A percentile compares a stretch with the other conserved stretches of the same genome.
Evolutionary conservation across 2,888 invertebrate species (phyloP).

Genomic region (Creontiades dilutus): DNA sequence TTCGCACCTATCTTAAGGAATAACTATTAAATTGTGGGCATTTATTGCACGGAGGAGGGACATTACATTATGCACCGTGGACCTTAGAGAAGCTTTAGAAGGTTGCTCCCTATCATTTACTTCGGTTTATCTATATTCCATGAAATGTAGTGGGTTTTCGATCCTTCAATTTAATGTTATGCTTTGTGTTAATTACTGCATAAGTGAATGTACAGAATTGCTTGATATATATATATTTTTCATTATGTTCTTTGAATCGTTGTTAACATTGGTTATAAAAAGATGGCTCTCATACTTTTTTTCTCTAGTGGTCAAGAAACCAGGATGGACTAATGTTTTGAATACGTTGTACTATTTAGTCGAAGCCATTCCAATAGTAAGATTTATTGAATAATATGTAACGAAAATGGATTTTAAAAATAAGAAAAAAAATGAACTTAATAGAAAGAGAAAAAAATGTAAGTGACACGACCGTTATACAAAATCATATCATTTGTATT

Average conservation of each 20-base stretch:
- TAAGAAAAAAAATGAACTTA: constrained; percentile 30
- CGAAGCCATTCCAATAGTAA: constrained; percentile 67
- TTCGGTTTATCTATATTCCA: constrained; percentile 32
- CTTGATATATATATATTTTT: constrained; percentile 63
- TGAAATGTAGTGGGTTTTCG: constrained; percentile 40
- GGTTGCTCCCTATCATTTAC: not conserved
- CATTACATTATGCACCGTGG: constrained; percentile 21
- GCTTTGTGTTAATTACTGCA: constrained; percentile 66
- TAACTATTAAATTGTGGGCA: not conserved
- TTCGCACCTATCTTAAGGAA: not conserved
- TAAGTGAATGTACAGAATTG: constrained; percentile 66
- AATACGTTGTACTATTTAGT: constrained; percentile 53
- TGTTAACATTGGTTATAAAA: constrained; percentile 53
- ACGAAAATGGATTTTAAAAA: constrained; percentile 3
- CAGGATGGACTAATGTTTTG: constrained; percentile 47
- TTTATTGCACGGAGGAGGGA: constrained; percentile 12
- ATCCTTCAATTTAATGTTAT: constrained; percentile 47
- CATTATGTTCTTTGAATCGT: constrained; percentile 56
- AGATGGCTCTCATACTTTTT: constrained; percentile 60
- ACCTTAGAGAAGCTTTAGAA: not conserved
- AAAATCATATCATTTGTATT: constrained; percentile 69
- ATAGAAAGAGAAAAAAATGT: constrained; percentile 48
- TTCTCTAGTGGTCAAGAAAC: constrained; percentile 58
- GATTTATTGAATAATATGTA: constrained; percentile 29
- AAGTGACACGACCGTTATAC: constrained; percentile 59